Evolutionary conservation across 2,113 vertebrate species (phyloP).

Genomic region (Sardina pilchardus): DNA sequence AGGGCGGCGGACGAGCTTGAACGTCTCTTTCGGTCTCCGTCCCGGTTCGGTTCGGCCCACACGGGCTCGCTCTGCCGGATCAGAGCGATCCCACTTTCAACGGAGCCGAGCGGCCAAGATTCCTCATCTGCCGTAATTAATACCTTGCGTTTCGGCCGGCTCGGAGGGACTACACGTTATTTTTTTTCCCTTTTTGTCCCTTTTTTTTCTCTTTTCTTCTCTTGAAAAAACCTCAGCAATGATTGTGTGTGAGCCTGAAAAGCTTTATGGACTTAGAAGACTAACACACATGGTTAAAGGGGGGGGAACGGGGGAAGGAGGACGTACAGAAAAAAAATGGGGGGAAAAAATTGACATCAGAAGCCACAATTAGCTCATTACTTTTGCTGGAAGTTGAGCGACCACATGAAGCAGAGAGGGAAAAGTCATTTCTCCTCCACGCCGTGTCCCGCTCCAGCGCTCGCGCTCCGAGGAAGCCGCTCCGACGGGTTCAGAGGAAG

Average conservation of each 20-base stretch:
- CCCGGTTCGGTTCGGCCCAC: not conserved
- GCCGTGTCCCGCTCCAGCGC: conserved; percentile 23
- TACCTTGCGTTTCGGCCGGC: conserved; percentile 75
- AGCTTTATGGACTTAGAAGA: conserved; percentile 69
- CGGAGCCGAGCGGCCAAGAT: conserved; percentile 70
- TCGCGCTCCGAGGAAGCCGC: conserved; percentile 52
- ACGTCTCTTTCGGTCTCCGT: not conserved
- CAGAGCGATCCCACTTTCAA: conserved; percentile 54
- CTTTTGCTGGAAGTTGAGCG: conserved; percentile 64
- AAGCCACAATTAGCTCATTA: conserved; percentile 73
- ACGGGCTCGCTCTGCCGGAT: not conserved
- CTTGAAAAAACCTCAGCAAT: conserved; percentile 50
- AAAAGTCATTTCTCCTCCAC: conserved; percentile 62
- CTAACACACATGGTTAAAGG: conserved; percentile 52
- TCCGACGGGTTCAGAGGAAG: conserved; percentile 56
- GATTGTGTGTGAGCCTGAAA: conserved; percentile 63
- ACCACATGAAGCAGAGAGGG: conserved; percentile 65
- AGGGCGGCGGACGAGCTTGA: not conserved
- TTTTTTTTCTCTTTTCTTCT: conserved; percentile 34
- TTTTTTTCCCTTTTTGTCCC: conserved; percentile 13
- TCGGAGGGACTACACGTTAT: conserved; percentile 69
- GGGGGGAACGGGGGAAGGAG: not conserved
- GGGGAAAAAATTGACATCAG: conserved; percentile 61
- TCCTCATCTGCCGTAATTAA: conserved; percentile 82
- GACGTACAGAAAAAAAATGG: conserved; percentile 22